A percentile compares a stretch with the other conserved stretches of the same genome.
phyloP scores from a whole-genome alignment of 2,888 invertebrate genomes.

The Agonopterix heracliana region DNA sequence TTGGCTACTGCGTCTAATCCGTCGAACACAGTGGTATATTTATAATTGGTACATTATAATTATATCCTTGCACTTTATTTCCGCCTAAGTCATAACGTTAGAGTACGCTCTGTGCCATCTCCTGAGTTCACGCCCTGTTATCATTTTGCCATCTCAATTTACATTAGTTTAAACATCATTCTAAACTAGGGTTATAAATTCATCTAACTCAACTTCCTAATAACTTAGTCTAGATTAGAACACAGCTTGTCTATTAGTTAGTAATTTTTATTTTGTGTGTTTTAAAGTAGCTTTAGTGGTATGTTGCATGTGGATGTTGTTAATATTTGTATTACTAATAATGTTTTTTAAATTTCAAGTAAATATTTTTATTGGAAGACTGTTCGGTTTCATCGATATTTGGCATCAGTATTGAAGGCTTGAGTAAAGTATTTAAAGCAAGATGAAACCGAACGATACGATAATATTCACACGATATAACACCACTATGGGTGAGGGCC shows the following conservation, averaged over 20 bases:
- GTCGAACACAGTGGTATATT: constrained; percentile 55
- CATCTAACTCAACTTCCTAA: constrained; percentile 30
- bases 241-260: constrained; percentile 54
- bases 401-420: constrained; percentile 8
- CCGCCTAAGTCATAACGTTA: constrained; percentile 37
- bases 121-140: constrained; percentile 32
- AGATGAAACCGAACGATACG: constrained; percentile 35
- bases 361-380: constrained; percentile 4
- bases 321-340: constrained; percentile 23
- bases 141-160: constrained; percentile 39
- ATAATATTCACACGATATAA: not conserved
- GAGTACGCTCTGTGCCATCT: constrained; percentile 44
- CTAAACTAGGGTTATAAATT: constrained; percentile 34
- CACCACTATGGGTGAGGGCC: not conserved
- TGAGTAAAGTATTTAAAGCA: constrained; percentile 5
- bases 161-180: constrained; percentile 38
- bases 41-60: constrained; percentile 36
- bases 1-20: constrained; percentile 54
- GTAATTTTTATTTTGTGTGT: constrained; percentile 31
- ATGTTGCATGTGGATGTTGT: constrained; percentile 54
- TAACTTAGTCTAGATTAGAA: constrained; percentile 22
- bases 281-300: constrained; percentile 33
- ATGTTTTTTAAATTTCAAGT: constrained; percentile 17
- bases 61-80: constrained; percentile 37
- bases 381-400: constrained; percentile 42